These are phyloP conservation scores for Oscheius sp. DNA, from an alignment of 1,140 invertebrate genomes.

Conservation along the genomic window DNA sequence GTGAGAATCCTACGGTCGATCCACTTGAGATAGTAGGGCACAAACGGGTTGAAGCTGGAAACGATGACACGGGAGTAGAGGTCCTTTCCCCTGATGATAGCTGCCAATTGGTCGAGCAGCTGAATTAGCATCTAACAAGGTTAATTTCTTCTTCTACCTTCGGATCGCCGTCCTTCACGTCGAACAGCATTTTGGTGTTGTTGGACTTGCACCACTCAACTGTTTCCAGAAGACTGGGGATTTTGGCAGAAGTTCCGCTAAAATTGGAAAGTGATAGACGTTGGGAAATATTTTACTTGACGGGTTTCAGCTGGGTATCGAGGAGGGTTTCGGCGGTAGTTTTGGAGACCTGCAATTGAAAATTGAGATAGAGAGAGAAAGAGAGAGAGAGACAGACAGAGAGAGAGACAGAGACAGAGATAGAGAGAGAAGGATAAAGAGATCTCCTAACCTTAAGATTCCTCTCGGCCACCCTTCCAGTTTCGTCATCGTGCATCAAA, in stretches of 20 bases:
- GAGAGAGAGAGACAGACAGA: too few species aligned
- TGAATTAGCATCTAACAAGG: neutral
- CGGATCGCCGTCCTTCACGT: constrained; percentile 21
- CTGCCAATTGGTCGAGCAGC: neutral
- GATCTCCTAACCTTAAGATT: constrained; percentile 9
- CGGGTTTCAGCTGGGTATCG: constrained; percentile 13
- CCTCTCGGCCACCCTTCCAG: neutral
- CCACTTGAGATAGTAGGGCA: constrained; percentile 19
- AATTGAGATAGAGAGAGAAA: too few species aligned
- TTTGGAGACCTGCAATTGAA: too few species aligned
- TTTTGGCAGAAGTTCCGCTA: neutral
- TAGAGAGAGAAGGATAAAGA: too few species aligned
- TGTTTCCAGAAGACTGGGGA: neutral
- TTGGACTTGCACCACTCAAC: constrained; percentile 22
- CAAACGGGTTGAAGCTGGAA: constrained; percentile 29
- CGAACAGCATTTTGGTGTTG: constrained; percentile 25
- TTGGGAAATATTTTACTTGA: neutral
- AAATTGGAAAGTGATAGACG: neutral
- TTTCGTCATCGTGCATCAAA: constrained; percentile 29
- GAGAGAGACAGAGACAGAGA: too few species aligned
- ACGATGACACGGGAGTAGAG: constrained; percentile 13
- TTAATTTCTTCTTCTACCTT: constrained; percentile 7
- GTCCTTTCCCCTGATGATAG: neutral
- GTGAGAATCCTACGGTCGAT: constrained; percentile 21
- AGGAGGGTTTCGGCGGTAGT: too few species aligned